phyloP scores from a whole-genome alignment of 2,888 invertebrate genomes.

The Epirrhoe alternata region DNA sequence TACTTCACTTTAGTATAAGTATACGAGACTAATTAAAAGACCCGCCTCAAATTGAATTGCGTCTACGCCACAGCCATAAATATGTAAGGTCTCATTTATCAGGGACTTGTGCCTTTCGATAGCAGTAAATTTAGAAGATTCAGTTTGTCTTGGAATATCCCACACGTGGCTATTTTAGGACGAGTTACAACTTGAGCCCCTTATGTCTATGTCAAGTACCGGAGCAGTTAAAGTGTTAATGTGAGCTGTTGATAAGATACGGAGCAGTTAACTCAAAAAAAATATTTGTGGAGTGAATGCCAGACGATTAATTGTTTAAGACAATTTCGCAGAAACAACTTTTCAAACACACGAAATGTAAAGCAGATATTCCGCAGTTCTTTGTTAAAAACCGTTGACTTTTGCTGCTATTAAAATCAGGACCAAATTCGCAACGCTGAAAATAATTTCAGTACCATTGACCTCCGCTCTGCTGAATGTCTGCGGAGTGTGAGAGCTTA shows the following conservation, averaged over 20 bases:
- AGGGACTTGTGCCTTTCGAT: not conserved
- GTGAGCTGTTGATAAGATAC: slow-evolving; percentile 26
- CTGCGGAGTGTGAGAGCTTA: slow-evolving; percentile 53
- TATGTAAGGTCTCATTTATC: no score
- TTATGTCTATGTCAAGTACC: slow-evolving; percentile 31
- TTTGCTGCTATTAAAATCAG: slow-evolving; percentile 39
- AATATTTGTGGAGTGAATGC: slow-evolving; percentile 17
- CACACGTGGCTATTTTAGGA: slow-evolving; percentile 18
- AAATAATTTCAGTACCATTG: slow-evolving; percentile 62
- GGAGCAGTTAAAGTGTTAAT: slow-evolving; percentile 33
- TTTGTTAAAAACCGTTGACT: slow-evolving; percentile 28
- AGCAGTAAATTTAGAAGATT: not conserved
- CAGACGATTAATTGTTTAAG: slow-evolving; percentile 10
- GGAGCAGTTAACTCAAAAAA: slow-evolving; percentile 24
- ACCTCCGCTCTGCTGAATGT: slow-evolving; percentile 57
- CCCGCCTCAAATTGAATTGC: no score
- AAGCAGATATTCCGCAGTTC: slow-evolving; percentile 25
- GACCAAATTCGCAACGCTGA: slow-evolving; percentile 49
- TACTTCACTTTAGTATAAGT: no score
- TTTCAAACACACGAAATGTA: slow-evolving; percentile 29
- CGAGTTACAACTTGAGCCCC: slow-evolving; percentile 15
- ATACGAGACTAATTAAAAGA: no score
- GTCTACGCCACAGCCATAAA: no score
- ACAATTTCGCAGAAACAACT: slow-evolving; percentile 4
- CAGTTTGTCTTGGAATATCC: not conserved